These are phyloP conservation scores for Lerema accius DNA, from an alignment of 1,140 invertebrate genomes.

Conservation along the genomic window DNA sequence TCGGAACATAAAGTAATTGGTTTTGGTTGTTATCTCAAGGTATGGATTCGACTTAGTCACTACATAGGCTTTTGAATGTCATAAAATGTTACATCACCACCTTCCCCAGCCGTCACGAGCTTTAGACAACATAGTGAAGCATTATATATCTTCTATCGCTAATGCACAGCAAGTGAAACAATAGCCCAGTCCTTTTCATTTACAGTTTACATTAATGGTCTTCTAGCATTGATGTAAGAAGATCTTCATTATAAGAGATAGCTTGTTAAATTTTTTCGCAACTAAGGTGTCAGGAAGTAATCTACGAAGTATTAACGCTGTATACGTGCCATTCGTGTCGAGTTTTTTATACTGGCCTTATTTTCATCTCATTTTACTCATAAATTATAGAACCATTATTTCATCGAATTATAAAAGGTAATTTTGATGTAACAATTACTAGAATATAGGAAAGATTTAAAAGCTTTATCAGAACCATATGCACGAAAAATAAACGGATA, in stretches of 20 bases:
- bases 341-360: not conserved
- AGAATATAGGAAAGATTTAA: too few species aligned
- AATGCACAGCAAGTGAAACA: not conserved
- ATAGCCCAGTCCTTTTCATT: not conserved
- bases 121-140: too few species aligned
- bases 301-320: slow-evolving; percentile 14
- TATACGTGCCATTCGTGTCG: not conserved
- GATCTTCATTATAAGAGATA: not conserved
- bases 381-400: not conserved
- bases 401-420: not conserved
- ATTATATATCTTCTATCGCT: not conserved
- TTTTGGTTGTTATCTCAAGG: too few species aligned
- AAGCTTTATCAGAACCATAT: too few species aligned
- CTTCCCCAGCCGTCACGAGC: too few species aligned
- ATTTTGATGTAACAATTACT: too few species aligned
- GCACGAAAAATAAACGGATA: too few species aligned
- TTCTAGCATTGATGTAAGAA: slow-evolving; percentile 4
- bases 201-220: slow-evolving; percentile 10
- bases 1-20: too few species aligned
- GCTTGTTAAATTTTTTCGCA: slow-evolving; percentile 4
- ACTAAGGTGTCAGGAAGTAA: slow-evolving; percentile 7
- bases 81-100: too few species aligned
- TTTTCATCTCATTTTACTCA: not conserved
- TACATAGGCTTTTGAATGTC: too few species aligned
- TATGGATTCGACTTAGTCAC: too few species aligned